A percentile compares a stretch with the other conserved stretches of the same genome.
phyloP scores from a whole-genome alignment of 2,888 invertebrate species.

The Aspidiotus destructor region DNA sequence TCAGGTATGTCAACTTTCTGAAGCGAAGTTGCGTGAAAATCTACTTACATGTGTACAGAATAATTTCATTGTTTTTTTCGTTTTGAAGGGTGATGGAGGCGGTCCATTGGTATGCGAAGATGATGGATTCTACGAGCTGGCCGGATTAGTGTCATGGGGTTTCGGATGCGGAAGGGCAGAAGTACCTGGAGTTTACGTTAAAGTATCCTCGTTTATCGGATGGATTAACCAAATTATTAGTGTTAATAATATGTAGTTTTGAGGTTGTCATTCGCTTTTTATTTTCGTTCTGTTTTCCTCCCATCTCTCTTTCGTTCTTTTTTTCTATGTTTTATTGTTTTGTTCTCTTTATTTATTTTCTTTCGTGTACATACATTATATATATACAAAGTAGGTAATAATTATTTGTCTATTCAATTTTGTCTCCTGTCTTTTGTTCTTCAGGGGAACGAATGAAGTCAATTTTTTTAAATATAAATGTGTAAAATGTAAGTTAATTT shows the following conservation, averaged over 20 bases:
- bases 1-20: constrained; percentile 51
- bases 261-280: neutral
- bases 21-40: too few species aligned
- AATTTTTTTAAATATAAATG: constrained; percentile 9
- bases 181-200: constrained; percentile 94
- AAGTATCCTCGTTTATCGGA: constrained; percentile 87
- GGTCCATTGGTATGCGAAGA: constrained; percentile 88
- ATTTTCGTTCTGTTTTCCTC: neutral
- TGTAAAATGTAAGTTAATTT: constrained; percentile 5
- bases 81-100: constrained; percentile 75
- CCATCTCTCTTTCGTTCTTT: neutral
- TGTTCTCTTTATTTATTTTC: too few species aligned
- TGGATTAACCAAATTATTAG: constrained; percentile 97
- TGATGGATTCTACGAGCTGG: constrained; percentile 84
- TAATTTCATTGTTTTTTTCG: neutral
- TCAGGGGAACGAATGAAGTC: constrained; percentile 8
- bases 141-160: constrained; percentile 90
- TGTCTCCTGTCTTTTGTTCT: neutral
- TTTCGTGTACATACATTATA: too few species aligned
- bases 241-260: constrained; percentile 70
- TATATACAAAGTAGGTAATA: too few species aligned
- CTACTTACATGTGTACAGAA: neutral
- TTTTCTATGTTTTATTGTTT: constrained; percentile 1
- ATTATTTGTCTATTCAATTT: too few species aligned
- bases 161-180: constrained; percentile 86